Percentiles rank a stretch among this genome's conserved stretches.
phyloP scores from a whole-genome alignment of 2,888 invertebrate genomes.

The Horisme vitalbata region DNA sequence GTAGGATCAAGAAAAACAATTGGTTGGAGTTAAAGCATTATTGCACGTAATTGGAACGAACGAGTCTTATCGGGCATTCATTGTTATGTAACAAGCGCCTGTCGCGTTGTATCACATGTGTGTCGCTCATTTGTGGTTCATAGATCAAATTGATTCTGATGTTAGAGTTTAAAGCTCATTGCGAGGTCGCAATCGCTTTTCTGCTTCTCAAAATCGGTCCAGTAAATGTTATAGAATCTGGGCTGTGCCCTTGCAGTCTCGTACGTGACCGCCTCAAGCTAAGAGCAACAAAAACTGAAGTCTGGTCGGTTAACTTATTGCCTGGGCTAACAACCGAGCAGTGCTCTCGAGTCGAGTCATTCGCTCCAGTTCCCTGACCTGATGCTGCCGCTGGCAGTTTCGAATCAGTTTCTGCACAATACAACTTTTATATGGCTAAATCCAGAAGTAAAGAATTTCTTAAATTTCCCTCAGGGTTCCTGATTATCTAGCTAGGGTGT shows the following conservation, averaged over 20 bases:
- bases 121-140: conserved; percentile 6
- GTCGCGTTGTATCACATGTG: background rate
- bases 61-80: conserved; percentile 17
- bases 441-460: conserved; percentile 30
- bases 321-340: conserved; percentile 20
- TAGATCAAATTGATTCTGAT: conserved; percentile 5
- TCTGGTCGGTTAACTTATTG: conserved; percentile 11
- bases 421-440: background rate
- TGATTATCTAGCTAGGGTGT: conserved; percentile 34
- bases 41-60: conserved; percentile 20
- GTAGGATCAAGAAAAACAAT: conserved; percentile 13
- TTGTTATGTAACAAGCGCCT: conserved; percentile 25
- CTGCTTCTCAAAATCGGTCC: conserved; percentile 23
- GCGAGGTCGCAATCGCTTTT: background rate
- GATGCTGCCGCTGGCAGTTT: conserved; percentile 30
- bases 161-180: background rate
- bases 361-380: conserved; percentile 36
- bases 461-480: conserved; percentile 35
- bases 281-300: conserved; percentile 43
- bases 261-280: conserved; percentile 47
- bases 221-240: conserved; percentile 10
- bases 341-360: conserved; percentile 26
- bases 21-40: conserved; percentile 2
- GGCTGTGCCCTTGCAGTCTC: conserved; percentile 37
- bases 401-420: conserved; percentile 23